A percentile compares a stretch with the other conserved stretches of the same genome.
phyloP scores from a whole-genome alignment of 2,888 invertebrate genomes.

The Phrixothrix hirtus region DNA sequence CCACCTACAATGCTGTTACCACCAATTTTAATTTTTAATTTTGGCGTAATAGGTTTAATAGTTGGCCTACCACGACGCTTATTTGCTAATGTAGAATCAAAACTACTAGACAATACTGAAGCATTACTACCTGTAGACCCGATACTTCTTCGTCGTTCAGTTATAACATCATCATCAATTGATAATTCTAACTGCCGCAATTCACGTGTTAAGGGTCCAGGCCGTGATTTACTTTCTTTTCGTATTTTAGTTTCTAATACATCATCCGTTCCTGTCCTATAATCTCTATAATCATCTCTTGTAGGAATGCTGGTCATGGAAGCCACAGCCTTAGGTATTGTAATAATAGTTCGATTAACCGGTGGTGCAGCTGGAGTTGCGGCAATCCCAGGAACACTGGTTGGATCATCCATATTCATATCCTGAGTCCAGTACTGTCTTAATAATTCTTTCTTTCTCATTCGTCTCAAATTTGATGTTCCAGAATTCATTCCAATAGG shows the following conservation, averaged over 20 bases:
- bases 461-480: slow-evolving; percentile 77
- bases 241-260: slow-evolving; percentile 70
- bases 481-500: slow-evolving; percentile 56
- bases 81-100: slow-evolving; percentile 40
- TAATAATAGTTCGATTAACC: slow-evolving; percentile 71
- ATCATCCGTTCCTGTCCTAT: slow-evolving; percentile 51
- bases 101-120: slow-evolving; percentile 45
- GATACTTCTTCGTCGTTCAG: slow-evolving; percentile 55
- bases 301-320: slow-evolving; percentile 88
- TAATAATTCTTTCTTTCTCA: slow-evolving; percentile 87
- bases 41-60: slow-evolving; percentile 61
- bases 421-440: slow-evolving; percentile 83
- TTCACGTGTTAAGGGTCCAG: slow-evolving; percentile 62
- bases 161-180: slow-evolving; percentile 60
- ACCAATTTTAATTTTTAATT: slow-evolving; percentile 70
- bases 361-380: slow-evolving; percentile 64
- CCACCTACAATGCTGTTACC: slow-evolving; percentile 58
- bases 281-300: slow-evolving; percentile 77
- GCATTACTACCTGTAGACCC: slow-evolving; percentile 54
- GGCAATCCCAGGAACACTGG: slow-evolving; percentile 60
- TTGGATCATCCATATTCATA: slow-evolving; percentile 81
- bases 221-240: slow-evolving; percentile 60
- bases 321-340: slow-evolving; percentile 86
- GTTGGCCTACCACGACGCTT: slow-evolving; percentile 54
- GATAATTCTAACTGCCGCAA: slow-evolving; percentile 66